A percentile compares a stretch with the other conserved stretches of the same genome.
Conservation (phyloP, 2,797 vertebrate genomes). For the Lophotriccus pileatus region DNA sequence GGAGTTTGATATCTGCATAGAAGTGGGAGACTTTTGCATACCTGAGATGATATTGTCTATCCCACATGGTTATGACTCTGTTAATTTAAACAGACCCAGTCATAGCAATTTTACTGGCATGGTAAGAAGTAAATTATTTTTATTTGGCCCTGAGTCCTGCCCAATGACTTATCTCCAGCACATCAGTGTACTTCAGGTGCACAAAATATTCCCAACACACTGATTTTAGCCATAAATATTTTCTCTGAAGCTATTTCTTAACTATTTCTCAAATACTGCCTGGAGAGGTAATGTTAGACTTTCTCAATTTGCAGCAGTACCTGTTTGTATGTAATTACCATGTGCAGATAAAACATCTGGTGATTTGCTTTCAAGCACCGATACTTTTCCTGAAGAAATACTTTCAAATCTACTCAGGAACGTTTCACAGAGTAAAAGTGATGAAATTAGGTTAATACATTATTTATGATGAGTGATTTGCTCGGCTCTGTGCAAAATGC, state of each 20-base stretch:
- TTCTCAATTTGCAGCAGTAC: neutral
- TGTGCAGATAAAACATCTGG: neutral
- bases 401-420: neutral
- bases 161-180: neutral
- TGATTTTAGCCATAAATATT: neutral
- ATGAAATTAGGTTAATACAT: conserved; percentile 22
- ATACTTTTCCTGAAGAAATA: neutral
- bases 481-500: neutral
- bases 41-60: neutral
- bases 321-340: neutral
- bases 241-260: neutral
- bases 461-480: conserved; percentile 38
- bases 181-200: neutral
- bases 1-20: neutral
- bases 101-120: neutral
- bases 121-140: conserved; percentile 7
- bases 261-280: neutral
- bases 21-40: neutral
- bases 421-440: neutral
- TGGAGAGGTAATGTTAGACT: neutral
- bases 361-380: neutral
- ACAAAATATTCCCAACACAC: neutral
- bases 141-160: neutral
- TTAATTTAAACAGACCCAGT: neutral
- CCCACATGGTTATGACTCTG: neutral